A percentile compares a stretch with the other conserved stretches of the same genome.
These are phyloP conservation scores for Patella pellucida DNA, from an alignment of 2,888 invertebrate species.

Conservation along the genomic window DNA sequence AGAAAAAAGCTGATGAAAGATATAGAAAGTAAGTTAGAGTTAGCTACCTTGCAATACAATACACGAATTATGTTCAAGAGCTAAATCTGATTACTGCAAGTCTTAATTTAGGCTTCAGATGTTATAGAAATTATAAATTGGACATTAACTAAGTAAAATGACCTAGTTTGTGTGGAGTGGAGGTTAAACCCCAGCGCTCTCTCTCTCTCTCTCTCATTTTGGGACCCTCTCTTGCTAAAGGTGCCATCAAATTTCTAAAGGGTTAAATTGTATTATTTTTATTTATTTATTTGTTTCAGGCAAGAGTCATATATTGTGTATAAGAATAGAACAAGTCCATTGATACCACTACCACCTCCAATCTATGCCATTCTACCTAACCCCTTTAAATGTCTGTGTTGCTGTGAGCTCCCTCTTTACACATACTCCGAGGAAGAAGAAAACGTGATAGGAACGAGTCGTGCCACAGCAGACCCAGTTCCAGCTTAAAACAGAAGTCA, in stretches of 20 bases:
- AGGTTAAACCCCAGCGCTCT: no score
- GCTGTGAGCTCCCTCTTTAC: conserved; percentile 91
- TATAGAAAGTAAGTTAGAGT: conserved; percentile 80
- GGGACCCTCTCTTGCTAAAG: no score
- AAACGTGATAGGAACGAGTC: conserved; percentile 41
- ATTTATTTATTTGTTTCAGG: conserved; percentile 73
- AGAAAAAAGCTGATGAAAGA: conserved; percentile 89
- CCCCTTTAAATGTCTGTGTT: conserved; percentile 85
- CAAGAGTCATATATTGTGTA: conserved; percentile 89
- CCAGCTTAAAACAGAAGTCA: no score
- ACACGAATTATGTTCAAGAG: no score
- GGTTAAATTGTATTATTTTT: not conserved
- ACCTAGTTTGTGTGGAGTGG: no score
- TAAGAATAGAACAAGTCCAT: conserved; percentile 88
- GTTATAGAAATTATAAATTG: no score
- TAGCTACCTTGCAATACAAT: not conserved
- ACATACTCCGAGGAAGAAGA: conserved; percentile 72
- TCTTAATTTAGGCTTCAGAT: no score
- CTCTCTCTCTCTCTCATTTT: no score
- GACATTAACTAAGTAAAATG: no score
- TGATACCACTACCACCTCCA: conserved; percentile 89
- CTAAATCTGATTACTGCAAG: no score
- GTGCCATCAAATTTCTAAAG: no score
- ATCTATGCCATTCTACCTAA: conserved; percentile 89
- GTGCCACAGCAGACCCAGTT: conserved; percentile 1